phyloP scores from a whole-genome alignment of 2,888 invertebrate genomes.

The Diarsia brunnea region DNA sequence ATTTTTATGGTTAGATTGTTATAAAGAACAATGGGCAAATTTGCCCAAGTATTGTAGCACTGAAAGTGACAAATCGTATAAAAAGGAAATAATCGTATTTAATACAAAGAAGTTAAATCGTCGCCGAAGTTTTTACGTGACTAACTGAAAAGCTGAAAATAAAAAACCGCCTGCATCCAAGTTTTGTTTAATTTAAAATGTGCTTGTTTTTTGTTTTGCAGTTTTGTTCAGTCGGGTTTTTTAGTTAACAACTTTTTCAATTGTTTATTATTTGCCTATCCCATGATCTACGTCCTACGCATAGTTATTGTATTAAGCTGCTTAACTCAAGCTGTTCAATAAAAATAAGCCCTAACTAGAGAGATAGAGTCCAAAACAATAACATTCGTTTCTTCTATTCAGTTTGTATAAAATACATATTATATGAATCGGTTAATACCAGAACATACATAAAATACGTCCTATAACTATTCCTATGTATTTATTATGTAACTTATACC shows the following conservation, averaged over 20 bases:
- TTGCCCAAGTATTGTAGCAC: too few species aligned
- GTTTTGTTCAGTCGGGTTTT: too few species aligned
- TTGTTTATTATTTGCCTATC: constrained; percentile 5
- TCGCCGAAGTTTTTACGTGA: too few species aligned
- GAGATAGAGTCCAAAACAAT: constrained; percentile 2
- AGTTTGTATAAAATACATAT: constrained; percentile 1
- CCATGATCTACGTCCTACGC: neutral
- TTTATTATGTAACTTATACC: constrained; percentile 19
- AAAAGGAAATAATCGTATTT: too few species aligned
- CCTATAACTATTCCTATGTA: constrained; percentile 38
- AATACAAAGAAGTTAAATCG: too few species aligned
- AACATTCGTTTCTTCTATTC: neutral
- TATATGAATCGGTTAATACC: constrained; percentile 14
- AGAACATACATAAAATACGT: constrained; percentile 7
- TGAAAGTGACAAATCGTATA: too few species aligned
- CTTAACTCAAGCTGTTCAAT: neutral
- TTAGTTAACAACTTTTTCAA: neutral
- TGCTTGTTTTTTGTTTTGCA: too few species aligned
- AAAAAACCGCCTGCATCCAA: too few species aligned
- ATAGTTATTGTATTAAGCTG: constrained; percentile 1
- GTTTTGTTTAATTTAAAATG: too few species aligned
- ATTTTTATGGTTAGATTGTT: too few species aligned
- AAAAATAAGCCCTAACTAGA: neutral
- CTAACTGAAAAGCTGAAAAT: too few species aligned
- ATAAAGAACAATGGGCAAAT: too few species aligned